These are phyloP conservation scores for Neomonachus schauinslandi DNA, from an alignment of 2,113 vertebrate genomes.

Conservation along the genomic window DNA sequence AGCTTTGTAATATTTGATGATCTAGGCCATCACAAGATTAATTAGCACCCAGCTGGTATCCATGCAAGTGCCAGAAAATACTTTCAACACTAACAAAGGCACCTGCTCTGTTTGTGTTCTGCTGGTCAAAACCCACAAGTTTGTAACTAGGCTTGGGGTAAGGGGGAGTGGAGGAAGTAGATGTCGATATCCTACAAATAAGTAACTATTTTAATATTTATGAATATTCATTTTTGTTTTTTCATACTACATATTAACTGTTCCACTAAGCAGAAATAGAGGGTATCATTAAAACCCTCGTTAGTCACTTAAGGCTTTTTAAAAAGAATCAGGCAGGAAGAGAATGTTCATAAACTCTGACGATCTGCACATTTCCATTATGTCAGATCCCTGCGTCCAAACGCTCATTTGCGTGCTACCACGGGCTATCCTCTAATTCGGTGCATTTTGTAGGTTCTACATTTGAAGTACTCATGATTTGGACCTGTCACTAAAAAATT, in stretches of 20 bases:
- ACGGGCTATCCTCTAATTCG: neutral
- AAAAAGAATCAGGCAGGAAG: neutral
- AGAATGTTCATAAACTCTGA: neutral
- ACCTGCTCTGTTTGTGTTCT: neutral
- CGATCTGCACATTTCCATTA: neutral
- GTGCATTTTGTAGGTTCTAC: neutral
- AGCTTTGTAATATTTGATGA: neutral
- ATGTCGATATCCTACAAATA: neutral
- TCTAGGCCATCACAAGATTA: neutral
- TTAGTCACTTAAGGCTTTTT: neutral
- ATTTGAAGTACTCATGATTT: neutral
- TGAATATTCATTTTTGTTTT: neutral
- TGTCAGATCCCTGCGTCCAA: neutral
- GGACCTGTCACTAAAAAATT: neutral
- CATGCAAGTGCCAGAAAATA: neutral
- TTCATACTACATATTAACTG: neutral
- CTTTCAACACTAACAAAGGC: neutral
- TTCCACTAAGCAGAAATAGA: neutral
- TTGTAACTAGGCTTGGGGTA: neutral
- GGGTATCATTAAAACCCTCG: neutral
- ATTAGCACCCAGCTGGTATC: constrained; percentile 36
- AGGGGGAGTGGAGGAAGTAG: too few relatives aligned
- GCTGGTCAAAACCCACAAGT: neutral
- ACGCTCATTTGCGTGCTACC: neutral
- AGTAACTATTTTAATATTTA: neutral